Evolutionary conservation across 2,113 vertebrate genomes (phyloP).

Genomic region (Reinhardtius hippoglossoides): DNA sequence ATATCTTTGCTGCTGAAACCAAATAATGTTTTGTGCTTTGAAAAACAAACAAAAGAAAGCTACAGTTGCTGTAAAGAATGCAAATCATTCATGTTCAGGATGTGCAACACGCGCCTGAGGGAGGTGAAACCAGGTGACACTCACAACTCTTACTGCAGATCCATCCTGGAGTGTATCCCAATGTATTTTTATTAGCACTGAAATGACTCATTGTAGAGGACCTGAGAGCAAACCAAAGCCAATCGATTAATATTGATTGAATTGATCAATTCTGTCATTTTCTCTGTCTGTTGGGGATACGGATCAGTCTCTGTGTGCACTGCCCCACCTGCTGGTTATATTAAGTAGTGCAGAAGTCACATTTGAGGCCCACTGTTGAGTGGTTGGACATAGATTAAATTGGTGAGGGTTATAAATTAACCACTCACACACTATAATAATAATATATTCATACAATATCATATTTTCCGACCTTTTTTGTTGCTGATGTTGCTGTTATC

Average conservation of each 20-base stretch:
- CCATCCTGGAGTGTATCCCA: not conserved
- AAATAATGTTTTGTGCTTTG: too few species aligned
- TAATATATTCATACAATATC: not conserved
- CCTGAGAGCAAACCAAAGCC: not conserved
- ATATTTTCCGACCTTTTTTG: not conserved
- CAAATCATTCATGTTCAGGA: not conserved
- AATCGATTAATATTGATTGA: not conserved
- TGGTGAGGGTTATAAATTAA: not conserved
- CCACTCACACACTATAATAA: not conserved
- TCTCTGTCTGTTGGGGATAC: not conserved
- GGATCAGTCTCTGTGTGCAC: not conserved
- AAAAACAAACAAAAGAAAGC: too few species aligned
- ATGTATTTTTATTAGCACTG: not conserved
- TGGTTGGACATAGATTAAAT: not conserved
- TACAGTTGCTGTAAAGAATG: not conserved
- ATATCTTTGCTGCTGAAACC: too few species aligned
- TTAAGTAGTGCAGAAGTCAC: not conserved
- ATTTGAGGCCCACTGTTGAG: conserved; percentile 4
- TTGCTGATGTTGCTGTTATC: not conserved
- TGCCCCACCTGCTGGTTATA: conserved; percentile 44
- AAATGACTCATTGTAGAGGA: not conserved
- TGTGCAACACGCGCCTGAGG: not conserved
- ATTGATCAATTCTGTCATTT: too few species aligned
- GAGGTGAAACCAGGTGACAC: not conserved
- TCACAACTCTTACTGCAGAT: not conserved